phyloP scores from a whole-genome alignment of 1,140 invertebrate genomes.

The Globodera ellingtonae region DNA sequence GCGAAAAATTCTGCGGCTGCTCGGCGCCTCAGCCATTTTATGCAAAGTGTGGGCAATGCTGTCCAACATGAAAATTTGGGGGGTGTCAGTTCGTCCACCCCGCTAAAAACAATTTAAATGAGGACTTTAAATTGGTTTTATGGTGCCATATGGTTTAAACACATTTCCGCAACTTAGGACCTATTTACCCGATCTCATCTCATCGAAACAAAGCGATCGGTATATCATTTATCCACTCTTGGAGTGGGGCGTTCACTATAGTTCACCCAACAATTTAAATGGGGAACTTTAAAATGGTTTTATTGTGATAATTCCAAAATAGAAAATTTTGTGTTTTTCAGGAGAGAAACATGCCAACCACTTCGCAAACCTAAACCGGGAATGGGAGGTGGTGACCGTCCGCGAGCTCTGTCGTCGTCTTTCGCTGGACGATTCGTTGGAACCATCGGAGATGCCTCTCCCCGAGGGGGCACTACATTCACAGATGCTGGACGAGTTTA shows the following conservation, averaged over 20 bases:
- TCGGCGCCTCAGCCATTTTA: constrained; percentile 40
- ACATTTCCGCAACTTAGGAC: not conserved
- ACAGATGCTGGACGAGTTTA: constrained; percentile 61
- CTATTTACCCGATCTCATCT: not conserved
- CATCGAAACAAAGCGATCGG: no score
- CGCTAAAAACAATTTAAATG: constrained; percentile 19
- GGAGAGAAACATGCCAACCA: constrained; percentile 46
- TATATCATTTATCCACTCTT: no score
- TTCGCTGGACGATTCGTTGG: constrained; percentile 59
- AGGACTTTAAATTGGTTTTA: not conserved
- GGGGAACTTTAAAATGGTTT: no score
- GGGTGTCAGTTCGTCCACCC: not conserved
- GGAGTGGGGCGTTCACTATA: no score
- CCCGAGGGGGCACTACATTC: constrained; percentile 59
- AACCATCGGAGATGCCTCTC: constrained; percentile 58
- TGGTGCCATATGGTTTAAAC: not conserved
- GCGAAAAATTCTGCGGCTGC: constrained; percentile 34
- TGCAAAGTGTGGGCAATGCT: constrained; percentile 43
- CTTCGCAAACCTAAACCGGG: constrained; percentile 49
- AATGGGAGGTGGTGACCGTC: constrained; percentile 67
- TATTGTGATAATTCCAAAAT: not conserved
- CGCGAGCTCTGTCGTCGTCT: constrained; percentile 66
- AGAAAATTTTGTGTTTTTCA: constrained; percentile 15
- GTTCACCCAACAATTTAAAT: no score
- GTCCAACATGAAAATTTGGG: constrained; percentile 39